These are phyloP conservation scores for Chrysomela aeneicollis DNA, from an alignment of 2,888 invertebrate species.

Conservation along the genomic window DNA sequence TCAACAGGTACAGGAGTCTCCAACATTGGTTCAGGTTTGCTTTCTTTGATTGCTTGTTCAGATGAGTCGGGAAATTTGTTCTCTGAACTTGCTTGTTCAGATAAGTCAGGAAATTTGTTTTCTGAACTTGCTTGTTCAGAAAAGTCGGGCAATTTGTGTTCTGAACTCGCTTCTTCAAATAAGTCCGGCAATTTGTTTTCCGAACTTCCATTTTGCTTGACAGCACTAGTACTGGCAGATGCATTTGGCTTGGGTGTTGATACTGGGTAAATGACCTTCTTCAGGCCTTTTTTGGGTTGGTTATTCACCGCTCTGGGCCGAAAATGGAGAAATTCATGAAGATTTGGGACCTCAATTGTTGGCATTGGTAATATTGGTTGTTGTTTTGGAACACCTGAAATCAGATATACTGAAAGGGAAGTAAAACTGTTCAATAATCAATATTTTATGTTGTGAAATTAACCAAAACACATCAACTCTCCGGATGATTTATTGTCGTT, in stretches of 20 bases:
- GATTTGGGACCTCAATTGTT: constrained; percentile 25
- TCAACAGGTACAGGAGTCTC: constrained; percentile 25
- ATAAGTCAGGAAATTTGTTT: too few relatives aligned
- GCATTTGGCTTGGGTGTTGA: constrained; percentile 12
- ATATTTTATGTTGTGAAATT: too few relatives aligned
- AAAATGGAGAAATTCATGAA: constrained; percentile 21
- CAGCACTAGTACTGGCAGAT: background rate
- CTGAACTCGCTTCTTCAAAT: background rate
- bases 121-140: background rate
- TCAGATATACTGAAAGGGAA: constrained; percentile 4
- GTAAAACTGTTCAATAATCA: too few relatives aligned
- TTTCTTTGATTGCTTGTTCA: background rate
- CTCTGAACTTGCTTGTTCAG: background rate
- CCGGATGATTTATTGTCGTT: too few relatives aligned
- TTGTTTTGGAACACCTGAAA: constrained; percentile 19
- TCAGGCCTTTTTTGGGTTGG: constrained; percentile 25
- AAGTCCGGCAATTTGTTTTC: background rate
- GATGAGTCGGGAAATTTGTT: background rate
- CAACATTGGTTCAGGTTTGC: background rate
- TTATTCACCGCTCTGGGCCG: background rate
- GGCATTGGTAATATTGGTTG: constrained; percentile 26
- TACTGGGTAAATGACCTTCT: constrained; percentile 34
- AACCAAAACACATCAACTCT: too few relatives aligned
- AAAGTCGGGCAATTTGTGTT: background rate
- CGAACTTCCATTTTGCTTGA: background rate